Base-by-base conservation (phyloP, 1,140 invertebrate species). In the Homarus americanus region DNA sequence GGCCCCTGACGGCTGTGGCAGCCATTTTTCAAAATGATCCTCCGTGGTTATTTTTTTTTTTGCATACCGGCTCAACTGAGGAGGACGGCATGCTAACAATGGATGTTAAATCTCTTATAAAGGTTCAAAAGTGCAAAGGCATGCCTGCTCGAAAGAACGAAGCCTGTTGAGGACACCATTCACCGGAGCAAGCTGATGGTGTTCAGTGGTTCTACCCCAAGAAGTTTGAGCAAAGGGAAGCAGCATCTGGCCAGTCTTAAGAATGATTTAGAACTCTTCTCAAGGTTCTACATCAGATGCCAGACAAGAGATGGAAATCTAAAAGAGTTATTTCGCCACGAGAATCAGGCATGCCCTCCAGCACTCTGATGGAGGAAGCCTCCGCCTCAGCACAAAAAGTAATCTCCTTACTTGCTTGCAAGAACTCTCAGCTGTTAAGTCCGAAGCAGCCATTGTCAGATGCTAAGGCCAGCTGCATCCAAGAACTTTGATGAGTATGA, bases 401-500 rank as follows among this genome's bases (percentile, higher is more conserved):
- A 49, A 66, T 66, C 53, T 66, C 15, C 53, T 66, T 24, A 4
- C 12, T 9, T 66, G 49, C 53, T 66, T 66, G 7, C n/a, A 66
- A 36, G 53, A 66, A 7, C 9, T 58, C 49, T 49, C 82, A 3
- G 12, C 63, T 10, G 82, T 32, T 28, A 38, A 58, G 2, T 2
- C 3, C 34, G 82, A 49, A 40, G 53, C 49, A 83, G 44, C n/a
- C 32, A 15, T 83, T n/a, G 53, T 83, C 49, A 83, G n/a, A 66
- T 83, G 44, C 49, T 83, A 49, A 83, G 36, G 49, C 82, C 28
- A 66, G 49, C 53, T 34, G 82, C 63, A 63, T 12, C 82, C 49
- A 66, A 83, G 36, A 83, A 28, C 53, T 83, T 84, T 72, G 63
- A 72, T 41, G 66, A 85, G 28, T 85, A 85, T 72, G 63, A 63